These are phyloP conservation scores for Corbicula japonica DNA, from an alignment of 2,888 invertebrate species.

Conservation along the genomic window DNA sequence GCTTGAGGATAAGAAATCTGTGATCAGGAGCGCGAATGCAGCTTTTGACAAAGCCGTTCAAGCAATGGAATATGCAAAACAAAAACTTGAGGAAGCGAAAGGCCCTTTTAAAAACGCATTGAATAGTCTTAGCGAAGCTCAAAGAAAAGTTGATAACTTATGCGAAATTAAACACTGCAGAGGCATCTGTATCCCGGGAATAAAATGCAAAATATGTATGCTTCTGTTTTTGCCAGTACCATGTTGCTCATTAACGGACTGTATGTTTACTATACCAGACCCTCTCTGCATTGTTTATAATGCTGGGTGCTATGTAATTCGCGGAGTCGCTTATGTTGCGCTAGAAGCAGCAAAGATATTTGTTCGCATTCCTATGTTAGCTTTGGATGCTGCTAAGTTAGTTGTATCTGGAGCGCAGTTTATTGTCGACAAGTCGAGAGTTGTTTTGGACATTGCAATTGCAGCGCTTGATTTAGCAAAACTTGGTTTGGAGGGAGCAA, in stretches of 20 bases:
- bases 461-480: conserved; percentile 42
- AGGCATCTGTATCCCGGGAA: conserved; percentile 18
- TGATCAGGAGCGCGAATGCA: conserved; percentile 12
- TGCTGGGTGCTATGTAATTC: conserved; percentile 23
- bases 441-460: conserved; percentile 45
- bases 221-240: no score
- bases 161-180: conserved; percentile 11
- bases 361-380: conserved; percentile 35
- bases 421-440: conserved; percentile 57
- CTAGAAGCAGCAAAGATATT: conserved; percentile 43
- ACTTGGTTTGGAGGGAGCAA: conserved; percentile 38
- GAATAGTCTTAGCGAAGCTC: conserved; percentile 3
- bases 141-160: conserved; percentile 21
- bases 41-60: conserved; percentile 20
- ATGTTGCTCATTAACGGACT: conserved; percentile 7
- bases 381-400: conserved; percentile 44
- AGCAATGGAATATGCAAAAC: conserved; percentile 12
- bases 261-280: conserved; percentile 52
- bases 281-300: conserved; percentile 31
- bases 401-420: conserved; percentile 50
- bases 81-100: conserved; percentile 23
- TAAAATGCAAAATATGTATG: conserved; percentile 23
- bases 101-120: conserved; percentile 25
- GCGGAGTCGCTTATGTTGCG: conserved; percentile 41
- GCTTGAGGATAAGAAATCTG: conserved; percentile 26